phyloP scores from a whole-genome alignment of 2,888 invertebrate species.

The Ectemnius continuus region DNA sequence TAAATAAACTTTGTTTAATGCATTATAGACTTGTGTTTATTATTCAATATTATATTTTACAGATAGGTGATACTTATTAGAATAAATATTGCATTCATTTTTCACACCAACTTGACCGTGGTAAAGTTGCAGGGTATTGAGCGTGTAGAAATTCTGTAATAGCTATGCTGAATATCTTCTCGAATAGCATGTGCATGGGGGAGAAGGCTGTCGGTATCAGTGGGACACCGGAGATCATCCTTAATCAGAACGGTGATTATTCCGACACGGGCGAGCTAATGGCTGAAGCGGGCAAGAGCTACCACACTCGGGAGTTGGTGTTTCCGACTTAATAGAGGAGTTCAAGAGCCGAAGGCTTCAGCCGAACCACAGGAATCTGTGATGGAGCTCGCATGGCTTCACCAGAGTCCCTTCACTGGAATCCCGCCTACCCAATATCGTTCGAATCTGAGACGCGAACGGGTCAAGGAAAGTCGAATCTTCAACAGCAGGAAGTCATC shows the following conservation, averaged over 20 bases:
- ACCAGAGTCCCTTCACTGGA: slow-evolving; percentile 44
- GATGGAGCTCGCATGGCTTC: slow-evolving; percentile 43
- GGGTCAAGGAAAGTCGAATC: slow-evolving; percentile 29
- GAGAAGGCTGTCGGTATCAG: not conserved
- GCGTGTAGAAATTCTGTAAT: too few species aligned
- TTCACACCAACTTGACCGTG: too few species aligned
- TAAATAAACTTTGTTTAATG: too few species aligned
- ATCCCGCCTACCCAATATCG: slow-evolving; percentile 48
- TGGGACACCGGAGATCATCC: slow-evolving; percentile 11
- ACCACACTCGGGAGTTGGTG: not conserved
- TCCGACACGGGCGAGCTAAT: not conserved
- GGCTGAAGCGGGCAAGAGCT: not conserved
- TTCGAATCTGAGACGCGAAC: slow-evolving; percentile 28
- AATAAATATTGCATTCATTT: too few species aligned
- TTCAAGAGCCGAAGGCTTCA: slow-evolving; percentile 43
- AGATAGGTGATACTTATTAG: too few species aligned
- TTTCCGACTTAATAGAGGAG: slow-evolving; percentile 38
- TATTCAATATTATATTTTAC: too few species aligned
- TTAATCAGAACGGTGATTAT: slow-evolving; percentile 34
- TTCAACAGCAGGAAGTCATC: not conserved
- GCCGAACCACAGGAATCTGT: slow-evolving; percentile 51
- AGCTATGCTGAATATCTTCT: too few species aligned
- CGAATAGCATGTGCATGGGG: too few species aligned
- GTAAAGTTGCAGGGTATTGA: too few species aligned
- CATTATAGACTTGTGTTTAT: too few species aligned